A percentile compares a stretch with the other conserved stretches of the same genome.
These are phyloP conservation scores for Stenodema calcarata DNA, from an alignment of 2,888 invertebrate genomes.

Conservation along the genomic window DNA sequence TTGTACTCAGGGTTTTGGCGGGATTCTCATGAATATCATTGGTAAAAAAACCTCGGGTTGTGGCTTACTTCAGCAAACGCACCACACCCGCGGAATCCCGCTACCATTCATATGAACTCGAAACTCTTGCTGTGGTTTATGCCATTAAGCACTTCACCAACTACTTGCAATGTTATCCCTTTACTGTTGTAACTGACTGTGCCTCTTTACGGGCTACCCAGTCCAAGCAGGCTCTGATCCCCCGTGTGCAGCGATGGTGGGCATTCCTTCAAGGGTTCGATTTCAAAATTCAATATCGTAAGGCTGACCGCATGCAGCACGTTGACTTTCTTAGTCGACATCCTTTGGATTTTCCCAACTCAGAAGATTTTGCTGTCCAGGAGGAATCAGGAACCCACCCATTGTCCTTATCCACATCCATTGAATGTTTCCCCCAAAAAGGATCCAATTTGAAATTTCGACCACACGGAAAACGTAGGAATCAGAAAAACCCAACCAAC, in stretches of 20 bases:
- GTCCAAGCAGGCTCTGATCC: conserved; percentile 58
- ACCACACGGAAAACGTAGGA: not conserved
- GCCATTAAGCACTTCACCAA: not conserved
- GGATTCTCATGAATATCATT: not conserved
- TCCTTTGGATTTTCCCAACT: not conserved
- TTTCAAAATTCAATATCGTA: conserved; percentile 55
- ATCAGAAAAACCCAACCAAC: not conserved
- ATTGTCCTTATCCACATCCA: not conserved
- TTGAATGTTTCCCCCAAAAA: not conserved
- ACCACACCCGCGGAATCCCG: not conserved
- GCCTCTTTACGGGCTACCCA: conserved; percentile 58
- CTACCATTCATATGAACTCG: conserved; percentile 28
- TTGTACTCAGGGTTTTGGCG: not conserved
- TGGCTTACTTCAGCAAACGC: conserved; percentile 23
- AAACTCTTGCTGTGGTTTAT: conserved; percentile 30
- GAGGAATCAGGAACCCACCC: not conserved
- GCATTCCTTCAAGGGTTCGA: conserved; percentile 57
- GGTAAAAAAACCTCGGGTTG: not conserved
- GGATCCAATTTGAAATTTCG: not conserved
- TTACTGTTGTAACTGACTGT: conserved; percentile 59
- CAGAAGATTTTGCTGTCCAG: not conserved
- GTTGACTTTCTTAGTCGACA: conserved; percentile 58
- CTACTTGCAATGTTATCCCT: not conserved
- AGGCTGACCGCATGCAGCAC: conserved; percentile 58
- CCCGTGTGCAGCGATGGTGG: conserved; percentile 59